Evolutionary conservation across 2,888 invertebrate species (phyloP), one percentile per base, ranked within the genome.

Genomic region (Cylindroiulus punctatus): DNA sequence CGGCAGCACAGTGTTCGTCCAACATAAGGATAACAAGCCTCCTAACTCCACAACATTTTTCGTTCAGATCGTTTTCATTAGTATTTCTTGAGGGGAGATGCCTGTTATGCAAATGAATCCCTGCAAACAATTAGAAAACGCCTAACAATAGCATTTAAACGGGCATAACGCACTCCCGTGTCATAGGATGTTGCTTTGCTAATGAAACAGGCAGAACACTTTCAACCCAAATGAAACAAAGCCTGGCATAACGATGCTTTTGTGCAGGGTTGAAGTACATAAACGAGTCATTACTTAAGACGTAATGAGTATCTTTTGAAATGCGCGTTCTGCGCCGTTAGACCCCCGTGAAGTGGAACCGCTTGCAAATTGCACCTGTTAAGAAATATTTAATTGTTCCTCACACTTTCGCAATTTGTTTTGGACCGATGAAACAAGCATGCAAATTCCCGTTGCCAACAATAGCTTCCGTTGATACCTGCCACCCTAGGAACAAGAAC

Each of bases 101-200:
- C n/a, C 52, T 52, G 52, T 52, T 52, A 52, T n/a, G 52, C n/a
- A n/a, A 52, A 52, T 52, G 52, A 52, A 52, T n/a, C n/a, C 52
- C 7, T 52, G 52, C 52, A 52, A n/a, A 52, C n/a, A 52, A 52
- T 52, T 52, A 52, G 52, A 52, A 52, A 52, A 44, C 44, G 44
- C 44, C 8, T 44, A 44, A 44, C 44, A 44, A 52, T 52, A 5
- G 52, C 12, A 17, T n/a, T 52, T n/a, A 52, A 52, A 52, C n/a
- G 52, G 52, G n/a, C 52, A 52, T 44, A 12, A 44, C 44, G n/a
- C 52, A 52, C n/a, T 52, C 47, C 12, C n/a, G n/a, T 52, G 52
- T 52, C n/a, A 19, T 52, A 52, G 19, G 19, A 52, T n/a, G 52
- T 52, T 52, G 52, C 52, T 52, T 52, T n/a, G 1, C 52, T 52